These are phyloP conservation scores for Strix uralensis DNA, from an alignment of 2,113 vertebrate species.

Conservation along the genomic window DNA sequence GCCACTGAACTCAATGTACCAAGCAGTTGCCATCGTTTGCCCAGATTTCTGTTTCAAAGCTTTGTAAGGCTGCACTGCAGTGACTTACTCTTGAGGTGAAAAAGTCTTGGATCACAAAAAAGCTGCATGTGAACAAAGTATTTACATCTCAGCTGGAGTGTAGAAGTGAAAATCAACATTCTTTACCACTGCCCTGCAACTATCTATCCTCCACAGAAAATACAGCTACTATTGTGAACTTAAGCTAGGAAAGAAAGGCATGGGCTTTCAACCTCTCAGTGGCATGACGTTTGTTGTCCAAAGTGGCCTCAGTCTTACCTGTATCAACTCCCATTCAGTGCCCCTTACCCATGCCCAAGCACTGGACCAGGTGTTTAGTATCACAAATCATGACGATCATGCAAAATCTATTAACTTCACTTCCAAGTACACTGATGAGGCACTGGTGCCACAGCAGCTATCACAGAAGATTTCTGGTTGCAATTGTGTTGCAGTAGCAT, in stretches of 20 bases:
- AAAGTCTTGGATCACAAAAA: neutral
- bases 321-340: neutral
- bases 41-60: neutral
- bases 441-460: neutral
- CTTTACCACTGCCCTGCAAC: neutral
- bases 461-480: neutral
- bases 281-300: accelerated
- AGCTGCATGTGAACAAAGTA: neutral
- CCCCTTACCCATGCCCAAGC: neutral
- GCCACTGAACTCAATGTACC: neutral
- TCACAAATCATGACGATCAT: neutral
- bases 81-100: neutral
- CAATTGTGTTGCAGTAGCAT: neutral
- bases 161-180: neutral
- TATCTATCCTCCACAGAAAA: neutral
- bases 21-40: neutral
- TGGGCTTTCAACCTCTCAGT: neutral
- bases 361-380: neutral
- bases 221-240: neutral
- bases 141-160: neutral
- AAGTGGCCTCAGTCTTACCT: neutral
- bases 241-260: neutral
- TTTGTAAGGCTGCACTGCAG: neutral
- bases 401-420: neutral
- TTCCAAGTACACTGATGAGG: neutral